phyloP scores from a whole-genome alignment of 2,113 vertebrate species.

The Ondatra zibethicus region DNA sequence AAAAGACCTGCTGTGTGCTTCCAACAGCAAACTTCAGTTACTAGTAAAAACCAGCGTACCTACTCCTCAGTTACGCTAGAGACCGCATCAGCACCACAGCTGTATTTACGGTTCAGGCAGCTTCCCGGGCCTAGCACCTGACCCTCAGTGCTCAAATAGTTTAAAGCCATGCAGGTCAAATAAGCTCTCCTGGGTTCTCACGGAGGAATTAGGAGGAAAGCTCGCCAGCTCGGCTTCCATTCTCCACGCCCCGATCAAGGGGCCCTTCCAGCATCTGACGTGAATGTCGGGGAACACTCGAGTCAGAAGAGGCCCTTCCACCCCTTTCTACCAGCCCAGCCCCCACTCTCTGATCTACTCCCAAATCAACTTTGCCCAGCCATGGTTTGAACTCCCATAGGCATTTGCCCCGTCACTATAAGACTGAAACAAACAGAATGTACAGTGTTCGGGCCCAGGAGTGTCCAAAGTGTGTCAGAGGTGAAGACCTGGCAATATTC shows the following conservation, averaged over 20 bases:
- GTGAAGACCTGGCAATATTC: fast-evolving
- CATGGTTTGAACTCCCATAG: neutral
- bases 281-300: neutral
- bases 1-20: conserved; percentile 67
- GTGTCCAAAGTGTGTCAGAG: neutral
- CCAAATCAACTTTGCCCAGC: neutral
- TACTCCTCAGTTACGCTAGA: neutral
- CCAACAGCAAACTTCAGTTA: conserved; percentile 26
- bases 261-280: conserved; percentile 41
- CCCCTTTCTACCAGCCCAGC: neutral
- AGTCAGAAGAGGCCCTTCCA: conserved; percentile 28
- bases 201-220: conserved; percentile 62
- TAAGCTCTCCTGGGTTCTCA: conserved; percentile 60
- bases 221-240: conserved; percentile 63
- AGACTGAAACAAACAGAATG: neutral
- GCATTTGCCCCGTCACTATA: neutral
- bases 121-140: conserved; percentile 45
- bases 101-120: neutral
- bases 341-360: neutral
- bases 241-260: conserved; percentile 58
- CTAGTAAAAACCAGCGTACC: conserved; percentile 8
- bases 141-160: conserved; percentile 55
- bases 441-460: neutral
- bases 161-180: conserved; percentile 57
- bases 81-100: neutral